Percentiles rank a stretch among this genome's conserved stretches.
Conservation (phyloP, 2,888 invertebrate species). For the Ditula angustiorana region DNA sequence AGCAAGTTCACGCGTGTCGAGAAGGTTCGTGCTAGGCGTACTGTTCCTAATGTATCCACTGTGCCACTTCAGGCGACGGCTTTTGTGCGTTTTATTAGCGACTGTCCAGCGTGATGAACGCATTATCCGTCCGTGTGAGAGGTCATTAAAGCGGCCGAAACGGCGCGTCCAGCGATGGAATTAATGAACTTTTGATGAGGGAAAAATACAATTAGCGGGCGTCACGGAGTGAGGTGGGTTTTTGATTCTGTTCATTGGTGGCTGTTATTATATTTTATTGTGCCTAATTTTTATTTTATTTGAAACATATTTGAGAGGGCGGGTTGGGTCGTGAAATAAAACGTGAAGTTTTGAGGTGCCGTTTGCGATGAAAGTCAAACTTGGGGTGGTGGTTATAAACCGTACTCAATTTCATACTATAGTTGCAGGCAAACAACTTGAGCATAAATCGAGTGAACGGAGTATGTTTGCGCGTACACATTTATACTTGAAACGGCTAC, state of each 20-base stretch:
- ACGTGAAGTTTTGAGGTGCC: too few species aligned
- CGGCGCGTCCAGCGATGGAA: not conserved
- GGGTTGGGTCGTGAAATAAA: too few species aligned
- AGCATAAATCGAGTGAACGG: too few species aligned
- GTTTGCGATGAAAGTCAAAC: too few species aligned
- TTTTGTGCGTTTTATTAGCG: slow-evolving; percentile 66
- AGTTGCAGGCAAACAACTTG: too few species aligned
- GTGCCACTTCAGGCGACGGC: slow-evolving; percentile 43
- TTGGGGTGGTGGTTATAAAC: too few species aligned
- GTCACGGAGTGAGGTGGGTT: slow-evolving; percentile 3
- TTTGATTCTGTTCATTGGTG: slow-evolving; percentile 4
- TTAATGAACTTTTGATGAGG: slow-evolving; percentile 17
- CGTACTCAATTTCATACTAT: too few species aligned
- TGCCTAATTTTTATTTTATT: not conserved
- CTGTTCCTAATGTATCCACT: slow-evolving; percentile 9
- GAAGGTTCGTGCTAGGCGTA: not conserved
- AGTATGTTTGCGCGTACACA: too few species aligned
- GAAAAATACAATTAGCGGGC: slow-evolving; percentile 5
- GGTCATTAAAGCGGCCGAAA: slow-evolving; percentile 38
- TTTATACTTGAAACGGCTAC: too few species aligned
- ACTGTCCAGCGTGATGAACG: slow-evolving; percentile 50
- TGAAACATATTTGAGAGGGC: too few species aligned
- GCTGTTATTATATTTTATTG: not conserved
- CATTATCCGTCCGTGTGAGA: slow-evolving; percentile 41
- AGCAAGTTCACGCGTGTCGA: too few species aligned